phyloP scores from a whole-genome alignment of 53 echinoderm and acorn worm genomes.

The Patiria pectinifera region DNA sequence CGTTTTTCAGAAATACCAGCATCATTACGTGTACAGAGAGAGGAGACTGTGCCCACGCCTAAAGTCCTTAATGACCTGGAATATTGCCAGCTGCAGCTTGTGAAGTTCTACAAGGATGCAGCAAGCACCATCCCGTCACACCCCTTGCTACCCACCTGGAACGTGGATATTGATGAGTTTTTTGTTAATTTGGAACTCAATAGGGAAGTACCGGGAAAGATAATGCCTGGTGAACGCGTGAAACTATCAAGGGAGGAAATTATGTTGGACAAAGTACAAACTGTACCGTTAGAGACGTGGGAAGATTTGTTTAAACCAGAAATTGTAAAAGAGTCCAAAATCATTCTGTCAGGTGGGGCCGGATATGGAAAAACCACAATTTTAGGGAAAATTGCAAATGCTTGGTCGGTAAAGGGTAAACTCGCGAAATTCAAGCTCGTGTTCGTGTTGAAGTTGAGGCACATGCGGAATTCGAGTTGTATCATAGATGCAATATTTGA shows the following conservation, averaged over 20 bases:
- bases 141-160: slow-evolving; percentile 1
- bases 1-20: too few relatives aligned
- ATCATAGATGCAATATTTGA: slow-evolving; percentile 21
- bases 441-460: neutral
- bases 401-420: neutral
- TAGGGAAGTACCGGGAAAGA: neutral
- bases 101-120: neutral
- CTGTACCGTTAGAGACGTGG: neutral
- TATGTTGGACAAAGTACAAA: neutral
- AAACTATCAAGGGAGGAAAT: too few relatives aligned
- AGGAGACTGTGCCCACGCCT: neutral
- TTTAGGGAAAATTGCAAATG: neutral
- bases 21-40: too few relatives aligned
- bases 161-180: neutral
- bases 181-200: neutral
- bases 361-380: slow-evolving; percentile 8
- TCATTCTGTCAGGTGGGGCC: slow-evolving; percentile 17
- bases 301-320: slow-evolving; percentile 10
- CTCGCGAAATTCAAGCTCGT: slow-evolving; percentile 6
- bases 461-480: slow-evolving; percentile 15
- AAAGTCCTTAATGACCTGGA: neutral
- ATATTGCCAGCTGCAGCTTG: neutral
- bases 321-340: neutral
- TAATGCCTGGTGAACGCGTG: neutral
- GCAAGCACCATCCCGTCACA: slow-evolving; percentile 7